Percentiles rank a stretch among this genome's conserved stretches.
These are phyloP conservation scores for Paratilapia polleni DNA, from an alignment of 2,113 vertebrate species.

Conservation along the genomic window DNA sequence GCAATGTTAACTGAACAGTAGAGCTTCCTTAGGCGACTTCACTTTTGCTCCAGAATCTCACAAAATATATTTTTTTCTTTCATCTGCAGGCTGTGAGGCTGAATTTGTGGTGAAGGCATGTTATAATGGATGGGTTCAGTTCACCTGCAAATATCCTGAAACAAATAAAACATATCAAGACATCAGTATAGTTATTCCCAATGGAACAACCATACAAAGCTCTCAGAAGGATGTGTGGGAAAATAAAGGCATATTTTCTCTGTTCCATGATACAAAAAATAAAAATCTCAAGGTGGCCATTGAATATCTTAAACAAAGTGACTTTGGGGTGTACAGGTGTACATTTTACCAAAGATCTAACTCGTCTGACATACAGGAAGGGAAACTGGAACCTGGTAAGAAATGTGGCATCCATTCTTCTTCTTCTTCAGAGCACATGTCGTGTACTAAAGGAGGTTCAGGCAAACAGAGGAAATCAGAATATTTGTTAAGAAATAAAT, in stretches of 20 bases:
- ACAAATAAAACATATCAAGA: accelerated
- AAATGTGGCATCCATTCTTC: background rate
- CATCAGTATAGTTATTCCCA: accelerated
- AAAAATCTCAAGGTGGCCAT: accelerated
- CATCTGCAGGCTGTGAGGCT: background rate
- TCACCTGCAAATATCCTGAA: background rate
- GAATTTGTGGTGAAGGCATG: accelerated
- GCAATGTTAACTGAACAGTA: too few species aligned
- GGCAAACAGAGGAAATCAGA: too few species aligned
- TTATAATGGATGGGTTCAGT: background rate
- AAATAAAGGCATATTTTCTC: background rate
- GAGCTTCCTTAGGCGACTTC: too few species aligned
- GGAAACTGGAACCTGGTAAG: background rate
- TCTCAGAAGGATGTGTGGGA: background rate
- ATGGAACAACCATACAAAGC: background rate
- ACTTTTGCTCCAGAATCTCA: background rate
- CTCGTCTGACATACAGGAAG: background rate
- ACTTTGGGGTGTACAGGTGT: background rate
- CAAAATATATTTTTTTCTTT: background rate
- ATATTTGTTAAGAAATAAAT: too few species aligned
- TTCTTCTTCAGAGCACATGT: too few species aligned
- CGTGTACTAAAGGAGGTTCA: background rate
- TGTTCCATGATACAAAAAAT: background rate
- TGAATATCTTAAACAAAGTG: accelerated
- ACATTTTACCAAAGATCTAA: background rate